phyloP scores from a whole-genome alignment of 2,797 vertebrate species.

The Falco biarmicus region DNA sequence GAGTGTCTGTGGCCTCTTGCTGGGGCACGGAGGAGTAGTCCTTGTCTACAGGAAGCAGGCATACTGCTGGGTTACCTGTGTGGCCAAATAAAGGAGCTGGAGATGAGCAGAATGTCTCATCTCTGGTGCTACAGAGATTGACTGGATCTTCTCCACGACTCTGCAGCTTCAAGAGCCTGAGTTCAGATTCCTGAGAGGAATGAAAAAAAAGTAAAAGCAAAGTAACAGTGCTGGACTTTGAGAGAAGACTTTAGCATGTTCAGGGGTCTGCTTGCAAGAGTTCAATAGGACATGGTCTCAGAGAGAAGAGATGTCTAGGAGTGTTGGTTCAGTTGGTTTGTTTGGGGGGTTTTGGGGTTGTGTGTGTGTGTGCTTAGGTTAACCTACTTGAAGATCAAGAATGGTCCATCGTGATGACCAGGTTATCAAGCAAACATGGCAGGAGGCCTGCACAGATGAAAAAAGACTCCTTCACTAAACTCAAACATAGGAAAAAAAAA shows the following conservation, averaged over 20 bases:
- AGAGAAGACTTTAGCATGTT: background rate
- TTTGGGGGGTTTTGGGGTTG: accelerated
- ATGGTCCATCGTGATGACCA: background rate
- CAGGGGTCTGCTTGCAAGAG: background rate
- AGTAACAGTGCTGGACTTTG: background rate
- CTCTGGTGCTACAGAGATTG: background rate
- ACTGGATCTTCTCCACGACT: background rate
- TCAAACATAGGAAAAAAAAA: background rate
- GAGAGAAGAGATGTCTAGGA: background rate
- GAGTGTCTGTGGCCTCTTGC: background rate
- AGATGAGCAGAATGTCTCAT: background rate
- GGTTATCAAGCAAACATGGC: background rate
- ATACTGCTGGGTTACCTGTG: no score
- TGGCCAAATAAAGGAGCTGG: background rate
- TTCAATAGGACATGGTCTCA: background rate
- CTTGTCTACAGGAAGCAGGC: background rate
- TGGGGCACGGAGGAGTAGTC: background rate
- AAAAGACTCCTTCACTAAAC: background rate
- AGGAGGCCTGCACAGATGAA: background rate
- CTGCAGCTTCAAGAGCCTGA: background rate
- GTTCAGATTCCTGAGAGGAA: background rate
- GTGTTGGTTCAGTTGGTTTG: background rate
- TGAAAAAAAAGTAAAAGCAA: background rate
- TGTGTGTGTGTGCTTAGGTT: background rate
- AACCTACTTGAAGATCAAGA: background rate